phyloP scores from a whole-genome alignment of 2,797 vertebrate genomes.

The Octomys mimax region DNA sequence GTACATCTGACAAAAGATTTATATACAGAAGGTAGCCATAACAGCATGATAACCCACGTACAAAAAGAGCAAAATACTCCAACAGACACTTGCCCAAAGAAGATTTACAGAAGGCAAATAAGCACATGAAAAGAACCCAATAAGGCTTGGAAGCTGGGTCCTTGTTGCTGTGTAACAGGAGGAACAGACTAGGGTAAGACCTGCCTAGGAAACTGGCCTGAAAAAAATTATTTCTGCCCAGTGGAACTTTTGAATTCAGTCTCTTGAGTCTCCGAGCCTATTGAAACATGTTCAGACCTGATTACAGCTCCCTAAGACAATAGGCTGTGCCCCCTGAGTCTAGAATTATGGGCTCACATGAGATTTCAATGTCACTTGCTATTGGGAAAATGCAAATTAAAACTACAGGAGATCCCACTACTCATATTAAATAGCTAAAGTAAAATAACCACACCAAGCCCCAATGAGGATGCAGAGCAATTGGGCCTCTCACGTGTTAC shows the following conservation, averaged over 20 bases:
- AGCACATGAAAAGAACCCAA: neutral
- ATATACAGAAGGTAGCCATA: neutral
- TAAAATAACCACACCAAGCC: neutral
- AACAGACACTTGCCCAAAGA: neutral
- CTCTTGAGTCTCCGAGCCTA: neutral
- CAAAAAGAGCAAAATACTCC: neutral
- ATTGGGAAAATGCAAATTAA: slow-evolving; percentile 1
- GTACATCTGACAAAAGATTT: slow-evolving; percentile 4
- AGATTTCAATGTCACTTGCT: neutral
- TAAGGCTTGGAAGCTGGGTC: neutral
- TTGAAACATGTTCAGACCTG: neutral
- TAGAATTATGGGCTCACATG: neutral
- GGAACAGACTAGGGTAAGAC: neutral
- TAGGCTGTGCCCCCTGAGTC: neutral
- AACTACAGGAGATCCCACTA: neutral
- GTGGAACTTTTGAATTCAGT: neutral
- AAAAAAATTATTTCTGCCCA: neutral
- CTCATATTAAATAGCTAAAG: neutral
- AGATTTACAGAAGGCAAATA: neutral
- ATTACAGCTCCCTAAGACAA: neutral
- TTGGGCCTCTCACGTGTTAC: neutral
- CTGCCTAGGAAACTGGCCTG: neutral
- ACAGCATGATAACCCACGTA: neutral
- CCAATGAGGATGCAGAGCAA: neutral
- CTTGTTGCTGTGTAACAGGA: neutral